Percentiles rank a stretch among this genome's conserved stretches.
These are phyloP conservation scores for Ochotona curzoniae DNA, from an alignment of 2,113 vertebrate species.

Conservation along the genomic window DNA sequence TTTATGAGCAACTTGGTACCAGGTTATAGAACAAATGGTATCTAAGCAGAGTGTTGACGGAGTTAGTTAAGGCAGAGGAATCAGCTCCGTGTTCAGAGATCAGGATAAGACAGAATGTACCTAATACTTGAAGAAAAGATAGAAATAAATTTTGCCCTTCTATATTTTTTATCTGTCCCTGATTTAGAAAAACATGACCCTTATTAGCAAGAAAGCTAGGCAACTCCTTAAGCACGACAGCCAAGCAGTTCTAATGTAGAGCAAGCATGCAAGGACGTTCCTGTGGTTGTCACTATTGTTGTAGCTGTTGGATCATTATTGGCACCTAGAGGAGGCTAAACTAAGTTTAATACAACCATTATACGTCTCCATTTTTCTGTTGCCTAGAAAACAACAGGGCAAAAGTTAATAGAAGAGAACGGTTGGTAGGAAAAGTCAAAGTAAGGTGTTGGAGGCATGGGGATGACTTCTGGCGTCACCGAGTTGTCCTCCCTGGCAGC, in stretches of 20 bases:
- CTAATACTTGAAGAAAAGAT: neutral
- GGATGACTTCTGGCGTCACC: neutral
- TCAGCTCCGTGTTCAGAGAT: neutral
- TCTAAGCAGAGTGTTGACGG: neutral
- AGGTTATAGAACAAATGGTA: neutral
- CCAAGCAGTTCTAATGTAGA: neutral
- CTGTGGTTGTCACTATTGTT: neutral
- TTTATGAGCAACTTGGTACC: neutral
- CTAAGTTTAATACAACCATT: neutral
- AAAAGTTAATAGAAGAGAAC: neutral
- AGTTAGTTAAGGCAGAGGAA: neutral
- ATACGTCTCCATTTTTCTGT: neutral
- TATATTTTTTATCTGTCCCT: neutral
- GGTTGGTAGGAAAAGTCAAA: neutral
- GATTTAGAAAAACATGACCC: neutral
- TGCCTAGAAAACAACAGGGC: neutral
- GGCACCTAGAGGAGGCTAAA: neutral
- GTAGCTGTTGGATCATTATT: neutral
- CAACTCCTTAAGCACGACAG: neutral
- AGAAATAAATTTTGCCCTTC: neutral
- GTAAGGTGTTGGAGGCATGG: neutral
- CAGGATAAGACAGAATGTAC: neutral
- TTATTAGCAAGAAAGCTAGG: neutral
- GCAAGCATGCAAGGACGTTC: neutral
- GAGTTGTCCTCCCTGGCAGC: neutral